A percentile compares a stretch with the other conserved stretches of the same genome.
These are phyloP conservation scores for Microcebus murinus DNA, from an alignment of 2,113 vertebrate species.

Conservation along the genomic window DNA sequence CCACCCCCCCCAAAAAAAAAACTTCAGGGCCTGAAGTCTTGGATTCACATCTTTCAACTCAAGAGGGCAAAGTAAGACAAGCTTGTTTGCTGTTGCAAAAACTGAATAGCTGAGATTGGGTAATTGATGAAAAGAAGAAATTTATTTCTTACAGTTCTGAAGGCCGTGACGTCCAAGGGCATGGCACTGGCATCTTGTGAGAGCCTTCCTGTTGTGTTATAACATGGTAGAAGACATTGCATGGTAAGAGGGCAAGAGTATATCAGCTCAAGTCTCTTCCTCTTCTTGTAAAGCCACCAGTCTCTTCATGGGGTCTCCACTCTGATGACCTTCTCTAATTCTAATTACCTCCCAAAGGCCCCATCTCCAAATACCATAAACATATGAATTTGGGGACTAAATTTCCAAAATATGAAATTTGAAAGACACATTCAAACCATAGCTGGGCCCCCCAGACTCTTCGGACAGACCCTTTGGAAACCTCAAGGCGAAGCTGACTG, in stretches of 20 bases:
- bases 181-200: neutral
- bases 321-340: neutral
- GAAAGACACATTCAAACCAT: neutral
- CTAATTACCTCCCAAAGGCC: neutral
- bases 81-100: neutral
- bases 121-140: neutral
- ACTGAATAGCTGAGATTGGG: neutral
- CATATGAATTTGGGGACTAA: neutral
- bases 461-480: neutral
- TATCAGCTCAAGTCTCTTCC: neutral
- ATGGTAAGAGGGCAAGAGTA: neutral
- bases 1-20: neutral
- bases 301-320: fast-evolving
- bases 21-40: neutral
- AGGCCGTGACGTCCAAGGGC: neutral
- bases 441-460: neutral
- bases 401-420: neutral
- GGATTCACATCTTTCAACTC: neutral
- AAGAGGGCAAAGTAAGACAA: neutral
- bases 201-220: neutral
- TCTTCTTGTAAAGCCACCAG: neutral
- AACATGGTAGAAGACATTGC: neutral
- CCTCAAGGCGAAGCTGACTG: neutral
- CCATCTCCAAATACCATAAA: neutral
- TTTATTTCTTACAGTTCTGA: neutral